Evolutionary conservation across 1,140 invertebrate genomes (phyloP).

Genomic region (Melanaphis sacchari): DNA sequence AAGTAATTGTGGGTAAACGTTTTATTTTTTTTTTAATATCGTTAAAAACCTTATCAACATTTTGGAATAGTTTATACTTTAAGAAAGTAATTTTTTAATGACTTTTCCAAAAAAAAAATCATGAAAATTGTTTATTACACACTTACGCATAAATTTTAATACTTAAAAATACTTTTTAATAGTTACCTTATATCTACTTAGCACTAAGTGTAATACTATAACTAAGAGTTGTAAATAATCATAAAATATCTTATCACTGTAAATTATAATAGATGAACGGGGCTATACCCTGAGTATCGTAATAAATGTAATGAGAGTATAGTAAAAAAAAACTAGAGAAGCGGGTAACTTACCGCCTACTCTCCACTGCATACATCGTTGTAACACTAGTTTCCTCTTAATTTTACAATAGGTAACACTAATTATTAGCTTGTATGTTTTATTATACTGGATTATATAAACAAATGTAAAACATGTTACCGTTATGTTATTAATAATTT

Average conservation of each 20-base stretch:
- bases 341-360: no score
- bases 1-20: no score
- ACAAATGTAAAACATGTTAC: background rate
- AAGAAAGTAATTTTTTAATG: background rate
- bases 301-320: no score
- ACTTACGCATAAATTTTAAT: no score
- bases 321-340: background rate
- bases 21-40: no score
- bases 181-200: no score
- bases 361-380: background rate
- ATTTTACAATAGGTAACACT: background rate
- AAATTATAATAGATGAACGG: no score
- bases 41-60: background rate
- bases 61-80: background rate
- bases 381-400: background rate
- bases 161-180: no score
- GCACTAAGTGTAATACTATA: no score
- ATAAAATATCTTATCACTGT: no score
- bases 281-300: no score
- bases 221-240: no score
- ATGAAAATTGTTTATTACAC: background rate
- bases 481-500: background rate
- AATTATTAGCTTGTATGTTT: background rate
- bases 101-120: background rate
- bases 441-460: background rate